Evolutionary conservation across 1,140 invertebrate species (phyloP).

Genomic region (Portunus trituberculatus): DNA sequence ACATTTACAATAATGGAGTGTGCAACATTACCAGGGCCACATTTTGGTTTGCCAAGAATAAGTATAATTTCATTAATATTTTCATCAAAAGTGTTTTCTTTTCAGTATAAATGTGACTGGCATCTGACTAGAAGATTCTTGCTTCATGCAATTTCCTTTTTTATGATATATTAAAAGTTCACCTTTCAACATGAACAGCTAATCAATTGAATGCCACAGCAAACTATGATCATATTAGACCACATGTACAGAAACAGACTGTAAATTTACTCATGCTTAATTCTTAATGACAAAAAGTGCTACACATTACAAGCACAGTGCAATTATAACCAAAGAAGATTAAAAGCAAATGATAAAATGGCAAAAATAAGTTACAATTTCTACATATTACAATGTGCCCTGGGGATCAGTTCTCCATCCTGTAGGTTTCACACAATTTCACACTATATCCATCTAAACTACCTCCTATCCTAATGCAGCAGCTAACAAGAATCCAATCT

Average conservation of each 20-base stretch:
- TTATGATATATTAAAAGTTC: neutral
- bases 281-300: neutral
- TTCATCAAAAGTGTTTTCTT: too few species aligned
- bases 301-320: neutral
- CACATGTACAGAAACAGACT: neutral
- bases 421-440: neutral
- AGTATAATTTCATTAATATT: too few species aligned
- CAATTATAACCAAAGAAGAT: neutral
- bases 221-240: neutral
- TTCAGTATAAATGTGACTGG: too few species aligned
- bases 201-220: neutral
- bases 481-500: neutral
- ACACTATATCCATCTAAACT: neutral
- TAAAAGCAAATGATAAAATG: neutral
- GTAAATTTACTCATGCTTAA: neutral
- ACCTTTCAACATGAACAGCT: neutral
- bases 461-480: neutral
- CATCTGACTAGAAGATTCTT: too few species aligned
- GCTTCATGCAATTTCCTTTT: too few species aligned
- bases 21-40: neutral
- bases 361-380: neutral
- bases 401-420: neutral
- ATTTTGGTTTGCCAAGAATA: neutral
- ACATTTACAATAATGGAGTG: neutral
- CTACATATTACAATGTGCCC: neutral